A percentile compares a stretch with the other conserved stretches of the same genome.
Conservation (phyloP, 2,797 vertebrate species). For the Melopsittacus undulatus region DNA sequence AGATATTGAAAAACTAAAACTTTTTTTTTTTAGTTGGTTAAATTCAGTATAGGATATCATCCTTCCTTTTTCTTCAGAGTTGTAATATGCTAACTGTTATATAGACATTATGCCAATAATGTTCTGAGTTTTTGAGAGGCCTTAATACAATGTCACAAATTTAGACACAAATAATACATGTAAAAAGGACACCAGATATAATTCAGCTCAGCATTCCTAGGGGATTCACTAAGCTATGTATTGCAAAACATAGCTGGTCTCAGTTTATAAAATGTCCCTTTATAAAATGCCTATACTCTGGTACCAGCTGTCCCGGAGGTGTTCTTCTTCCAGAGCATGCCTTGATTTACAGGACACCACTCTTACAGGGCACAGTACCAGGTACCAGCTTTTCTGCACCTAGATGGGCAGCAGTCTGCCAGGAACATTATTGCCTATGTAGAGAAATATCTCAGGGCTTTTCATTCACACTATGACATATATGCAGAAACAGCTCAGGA, state of each 20-base stretch:
- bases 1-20: neutral
- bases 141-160: neutral
- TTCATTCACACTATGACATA: neutral
- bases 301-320: neutral
- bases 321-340: neutral
- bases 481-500: neutral
- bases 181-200: neutral
- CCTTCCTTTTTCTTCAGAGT: neutral
- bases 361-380: rapidly evolving
- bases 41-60: neutral
- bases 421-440: neutral
- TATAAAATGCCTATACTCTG: neutral
- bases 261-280: neutral
- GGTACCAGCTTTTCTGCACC: neutral
- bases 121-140: neutral
- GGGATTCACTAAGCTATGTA: neutral
- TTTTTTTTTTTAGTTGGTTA: neutral
- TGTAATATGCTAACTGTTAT: neutral
- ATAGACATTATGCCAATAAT: neutral
- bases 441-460: neutral
- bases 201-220: neutral
- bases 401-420: neutral
- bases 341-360: rapidly evolving
- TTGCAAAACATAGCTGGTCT: neutral
- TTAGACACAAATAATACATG: neutral